A percentile compares a stretch with the other conserved stretches of the same genome.
phyloP scores from a whole-genome alignment of 2,888 invertebrate genomes.

The Pyralis farinalis region DNA sequence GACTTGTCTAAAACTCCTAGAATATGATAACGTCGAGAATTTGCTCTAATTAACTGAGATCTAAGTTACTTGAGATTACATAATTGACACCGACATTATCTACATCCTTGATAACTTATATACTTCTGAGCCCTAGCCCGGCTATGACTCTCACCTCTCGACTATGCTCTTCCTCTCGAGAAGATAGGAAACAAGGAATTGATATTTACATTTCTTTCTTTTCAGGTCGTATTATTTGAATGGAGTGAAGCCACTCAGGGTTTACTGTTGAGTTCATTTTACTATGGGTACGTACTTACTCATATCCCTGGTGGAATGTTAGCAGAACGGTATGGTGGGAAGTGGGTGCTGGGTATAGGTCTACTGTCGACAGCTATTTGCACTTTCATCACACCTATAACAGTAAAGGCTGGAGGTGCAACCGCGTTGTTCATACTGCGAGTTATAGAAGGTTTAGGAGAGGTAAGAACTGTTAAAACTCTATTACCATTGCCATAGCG shows the following conservation, averaged over 20 bases:
- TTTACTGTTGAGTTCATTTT: constrained; percentile 89
- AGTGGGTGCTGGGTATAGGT: constrained; percentile 90
- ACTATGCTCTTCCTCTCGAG: no score
- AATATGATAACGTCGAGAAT: no score
- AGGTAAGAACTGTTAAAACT: constrained; percentile 71
- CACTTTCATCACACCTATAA: constrained; percentile 89
- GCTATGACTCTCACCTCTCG: no score
- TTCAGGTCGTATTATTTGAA: constrained; percentile 65
- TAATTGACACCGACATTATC: no score
- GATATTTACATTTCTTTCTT: no score
- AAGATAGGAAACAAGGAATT: no score
- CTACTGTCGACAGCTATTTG: constrained; percentile 90
- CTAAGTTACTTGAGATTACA: no score
- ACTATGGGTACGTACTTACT: constrained; percentile 91
- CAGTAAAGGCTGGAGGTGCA: constrained; percentile 81
- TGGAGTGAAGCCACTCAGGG: constrained; percentile 89
- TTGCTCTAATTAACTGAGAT: no score
- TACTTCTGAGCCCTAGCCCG: no score
- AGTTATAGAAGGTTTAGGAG: constrained; percentile 82
- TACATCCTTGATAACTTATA: no score
- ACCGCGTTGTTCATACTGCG: constrained; percentile 78
- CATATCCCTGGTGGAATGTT: constrained; percentile 92
- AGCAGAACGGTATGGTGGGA: constrained; percentile 91
- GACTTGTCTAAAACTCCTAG: no score
- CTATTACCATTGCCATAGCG: no score